Conservation (phyloP, 2,888 invertebrate species). For the Lottia scabra region DNA sequence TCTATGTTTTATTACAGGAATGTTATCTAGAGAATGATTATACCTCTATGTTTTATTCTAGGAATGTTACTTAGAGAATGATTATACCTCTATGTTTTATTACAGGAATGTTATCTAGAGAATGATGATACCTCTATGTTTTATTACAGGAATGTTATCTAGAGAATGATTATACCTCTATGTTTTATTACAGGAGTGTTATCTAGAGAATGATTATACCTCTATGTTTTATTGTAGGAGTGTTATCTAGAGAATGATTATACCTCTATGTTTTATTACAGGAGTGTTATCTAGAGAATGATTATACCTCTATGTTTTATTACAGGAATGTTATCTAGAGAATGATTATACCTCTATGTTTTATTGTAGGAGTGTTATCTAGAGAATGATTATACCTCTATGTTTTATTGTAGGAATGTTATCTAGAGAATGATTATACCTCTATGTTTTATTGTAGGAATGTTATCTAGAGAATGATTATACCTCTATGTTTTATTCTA, state of each 20-base stretch:
- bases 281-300: conserved; percentile 89
- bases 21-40: conserved; percentile 91
- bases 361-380: too few relatives aligned
- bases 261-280: conserved; percentile 86
- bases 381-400: conserved; percentile 88
- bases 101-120: too few relatives aligned
- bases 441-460: conserved; percentile 87
- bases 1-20: conserved; percentile 87
- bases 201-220: conserved; percentile 89
- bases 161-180: conserved; percentile 88
- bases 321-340: too few relatives aligned
- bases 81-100: conserved; percentile 88
- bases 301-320: conserved; percentile 88
- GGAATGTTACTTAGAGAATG: conserved; percentile 89
- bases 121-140: conserved; percentile 90
- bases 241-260: conserved; percentile 91
- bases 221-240: conserved; percentile 87
- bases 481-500: conserved; percentile 86
- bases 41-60: conserved; percentile 86
- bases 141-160: too few relatives aligned
- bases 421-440: conserved; percentile 89
- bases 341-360: conserved; percentile 90
- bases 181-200: too few relatives aligned
- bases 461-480: conserved; percentile 91
- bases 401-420: too few relatives aligned